Evolutionary conservation across 2,797 vertebrate genomes (phyloP).

Genomic region (Melanotaenia trifasciata): DNA sequence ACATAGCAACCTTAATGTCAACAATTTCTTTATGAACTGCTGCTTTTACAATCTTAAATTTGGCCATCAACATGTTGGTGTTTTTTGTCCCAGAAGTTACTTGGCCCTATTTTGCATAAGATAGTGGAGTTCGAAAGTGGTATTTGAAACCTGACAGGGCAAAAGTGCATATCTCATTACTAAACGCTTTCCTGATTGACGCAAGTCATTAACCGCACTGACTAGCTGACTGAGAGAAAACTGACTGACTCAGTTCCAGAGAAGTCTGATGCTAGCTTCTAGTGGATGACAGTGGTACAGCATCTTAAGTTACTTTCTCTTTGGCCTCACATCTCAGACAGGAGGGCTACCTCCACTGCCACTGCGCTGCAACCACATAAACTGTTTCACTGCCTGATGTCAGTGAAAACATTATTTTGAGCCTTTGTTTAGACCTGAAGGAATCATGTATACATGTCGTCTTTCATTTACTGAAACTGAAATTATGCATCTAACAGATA

Average conservation of each 20-base stretch:
- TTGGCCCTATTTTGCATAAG: too few species aligned
- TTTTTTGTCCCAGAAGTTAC: too few species aligned
- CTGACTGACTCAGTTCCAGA: too few species aligned
- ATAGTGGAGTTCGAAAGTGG: too few species aligned
- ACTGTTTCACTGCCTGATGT: background rate
- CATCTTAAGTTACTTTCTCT: background rate
- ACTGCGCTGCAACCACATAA: background rate
- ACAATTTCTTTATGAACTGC: background rate
- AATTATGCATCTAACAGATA: background rate
- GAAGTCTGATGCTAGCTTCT: background rate
- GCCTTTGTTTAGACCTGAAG: background rate
- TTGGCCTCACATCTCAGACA: background rate
- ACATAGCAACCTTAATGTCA: background rate
- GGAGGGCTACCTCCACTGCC: background rate
- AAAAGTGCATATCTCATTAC: too few species aligned
- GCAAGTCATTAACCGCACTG: too few species aligned
- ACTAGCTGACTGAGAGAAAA: too few species aligned
- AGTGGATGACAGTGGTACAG: background rate
- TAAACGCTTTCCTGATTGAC: too few species aligned
- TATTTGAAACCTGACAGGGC: too few species aligned
- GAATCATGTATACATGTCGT: background rate
- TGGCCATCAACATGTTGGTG: too few species aligned
- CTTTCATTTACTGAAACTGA: background rate
- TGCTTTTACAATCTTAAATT: too few species aligned
- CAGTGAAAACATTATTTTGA: background rate